Conservation (phyloP, 2,113 vertebrate species). For the Neogale vison region DNA sequence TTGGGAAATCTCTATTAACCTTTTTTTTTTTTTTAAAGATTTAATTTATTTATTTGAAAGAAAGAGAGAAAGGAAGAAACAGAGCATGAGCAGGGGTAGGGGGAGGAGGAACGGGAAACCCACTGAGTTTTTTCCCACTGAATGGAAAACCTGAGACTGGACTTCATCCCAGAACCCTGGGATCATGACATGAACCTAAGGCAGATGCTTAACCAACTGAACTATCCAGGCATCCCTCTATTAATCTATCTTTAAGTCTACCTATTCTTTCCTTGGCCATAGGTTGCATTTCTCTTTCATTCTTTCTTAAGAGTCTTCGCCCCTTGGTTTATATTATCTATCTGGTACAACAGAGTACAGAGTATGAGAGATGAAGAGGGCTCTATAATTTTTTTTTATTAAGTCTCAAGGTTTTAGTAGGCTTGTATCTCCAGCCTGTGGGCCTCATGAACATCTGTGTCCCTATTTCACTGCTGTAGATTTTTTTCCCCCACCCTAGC, state of each 20-base stretch:
- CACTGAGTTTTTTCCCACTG: not conserved
- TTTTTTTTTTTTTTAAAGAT: not conserved
- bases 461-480: no score
- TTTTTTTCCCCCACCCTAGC: accelerated
- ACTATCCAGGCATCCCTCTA: not conserved
- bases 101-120: no score
- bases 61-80: not conserved
- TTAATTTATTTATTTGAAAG: not conserved
- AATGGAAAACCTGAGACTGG: not conserved
- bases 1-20: not conserved
- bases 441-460: not conserved
- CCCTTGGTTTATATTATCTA: not conserved
- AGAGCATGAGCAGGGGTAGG: not conserved
- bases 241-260: not conserved
- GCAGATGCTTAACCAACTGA: not conserved
- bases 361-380: not conserved
- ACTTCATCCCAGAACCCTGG: not conserved
- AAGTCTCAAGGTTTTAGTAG: not conserved
- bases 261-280: not conserved
- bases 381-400: not conserved
- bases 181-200: not conserved
- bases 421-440: not conserved
- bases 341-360: not conserved
- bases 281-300: not conserved
- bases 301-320: not conserved